These are phyloP conservation scores for Heliothis peltigera DNA, from an alignment of 2,888 invertebrate genomes.

Conservation along the genomic window DNA sequence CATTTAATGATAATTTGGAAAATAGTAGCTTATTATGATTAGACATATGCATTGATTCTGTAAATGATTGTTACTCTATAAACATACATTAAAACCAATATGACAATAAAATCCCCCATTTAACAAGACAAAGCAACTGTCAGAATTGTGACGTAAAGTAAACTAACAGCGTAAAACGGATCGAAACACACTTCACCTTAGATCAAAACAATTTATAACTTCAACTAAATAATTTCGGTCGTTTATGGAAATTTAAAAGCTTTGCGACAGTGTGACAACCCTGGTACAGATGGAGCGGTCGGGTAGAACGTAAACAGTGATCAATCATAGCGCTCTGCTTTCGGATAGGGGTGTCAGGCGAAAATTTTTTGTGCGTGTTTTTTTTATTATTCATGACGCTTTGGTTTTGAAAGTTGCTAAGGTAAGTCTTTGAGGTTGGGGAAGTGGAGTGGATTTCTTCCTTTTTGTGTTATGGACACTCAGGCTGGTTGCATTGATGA, in stretches of 20 bases:
- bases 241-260: conserved; percentile 61
- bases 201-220: conserved; percentile 46
- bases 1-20: too few relatives aligned
- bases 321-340: conserved; percentile 55
- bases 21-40: too few relatives aligned
- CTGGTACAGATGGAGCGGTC: conserved; percentile 56
- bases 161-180: conserved; percentile 9
- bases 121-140: conserved; percentile 2
- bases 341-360: conserved; percentile 52
- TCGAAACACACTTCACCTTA: conserved; percentile 9
- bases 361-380: conserved; percentile 41
- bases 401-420: conserved; percentile 43
- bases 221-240: conserved; percentile 54
- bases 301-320: conserved; percentile 56
- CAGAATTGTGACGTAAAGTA: conserved; percentile 2
- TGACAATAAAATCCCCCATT: too few relatives aligned
- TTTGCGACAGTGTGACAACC: conserved; percentile 46
- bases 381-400: conserved; percentile 48
- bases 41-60: too few relatives aligned
- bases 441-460: conserved; percentile 10
- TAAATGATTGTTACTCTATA: too few relatives aligned
- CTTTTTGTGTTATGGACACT: neutral
- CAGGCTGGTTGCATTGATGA: neutral
- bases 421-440: conserved; percentile 17
- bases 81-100: too few relatives aligned